Conservation (phyloP, 2,113 vertebrate genomes). For the Orcinus orca region DNA sequence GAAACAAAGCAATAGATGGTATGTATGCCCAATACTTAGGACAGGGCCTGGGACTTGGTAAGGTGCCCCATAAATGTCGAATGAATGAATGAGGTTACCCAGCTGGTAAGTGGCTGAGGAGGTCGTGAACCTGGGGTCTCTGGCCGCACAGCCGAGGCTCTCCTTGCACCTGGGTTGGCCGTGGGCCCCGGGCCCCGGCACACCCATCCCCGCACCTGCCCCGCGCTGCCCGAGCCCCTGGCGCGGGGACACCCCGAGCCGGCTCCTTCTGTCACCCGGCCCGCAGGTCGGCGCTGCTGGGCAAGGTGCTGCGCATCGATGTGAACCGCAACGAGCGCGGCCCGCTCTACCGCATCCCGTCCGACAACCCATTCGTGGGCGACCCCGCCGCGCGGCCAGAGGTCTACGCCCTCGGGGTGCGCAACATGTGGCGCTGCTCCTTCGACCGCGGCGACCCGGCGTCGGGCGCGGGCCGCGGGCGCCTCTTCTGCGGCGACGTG, state of each 20-base stretch:
- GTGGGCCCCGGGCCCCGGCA: not conserved
- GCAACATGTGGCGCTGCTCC: constrained; percentile 99
- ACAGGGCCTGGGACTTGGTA: not conserved
- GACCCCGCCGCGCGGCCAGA: constrained; percentile 89
- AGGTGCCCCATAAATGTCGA: rapidly evolving
- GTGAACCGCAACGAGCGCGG: constrained; percentile 89
- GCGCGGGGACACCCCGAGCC: not conserved
- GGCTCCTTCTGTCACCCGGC: not conserved
- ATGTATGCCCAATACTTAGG: rapidly evolving
- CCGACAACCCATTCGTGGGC: constrained; percentile 90
- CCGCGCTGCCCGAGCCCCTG: rapidly evolving
- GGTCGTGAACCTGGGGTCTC: not conserved
- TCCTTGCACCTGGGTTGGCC: not conserved
- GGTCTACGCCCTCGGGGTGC: constrained; percentile 92
- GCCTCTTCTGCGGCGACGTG: constrained; percentile 97
- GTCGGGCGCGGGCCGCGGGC: constrained; percentile 90
- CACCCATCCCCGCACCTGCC: not conserved
- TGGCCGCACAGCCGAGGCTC: not conserved
- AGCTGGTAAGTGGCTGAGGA: not conserved
- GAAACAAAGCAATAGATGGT: rapidly evolving
- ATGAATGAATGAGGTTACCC: not conserved
- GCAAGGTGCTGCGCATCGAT: constrained; percentile 95
- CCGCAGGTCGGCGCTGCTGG: constrained; percentile 92
- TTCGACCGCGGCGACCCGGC: constrained; percentile 91
- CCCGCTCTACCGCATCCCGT: constrained; percentile 89